Conservation (phyloP, 2,888 invertebrate species). For the Andrena chrysosceles region DNA sequence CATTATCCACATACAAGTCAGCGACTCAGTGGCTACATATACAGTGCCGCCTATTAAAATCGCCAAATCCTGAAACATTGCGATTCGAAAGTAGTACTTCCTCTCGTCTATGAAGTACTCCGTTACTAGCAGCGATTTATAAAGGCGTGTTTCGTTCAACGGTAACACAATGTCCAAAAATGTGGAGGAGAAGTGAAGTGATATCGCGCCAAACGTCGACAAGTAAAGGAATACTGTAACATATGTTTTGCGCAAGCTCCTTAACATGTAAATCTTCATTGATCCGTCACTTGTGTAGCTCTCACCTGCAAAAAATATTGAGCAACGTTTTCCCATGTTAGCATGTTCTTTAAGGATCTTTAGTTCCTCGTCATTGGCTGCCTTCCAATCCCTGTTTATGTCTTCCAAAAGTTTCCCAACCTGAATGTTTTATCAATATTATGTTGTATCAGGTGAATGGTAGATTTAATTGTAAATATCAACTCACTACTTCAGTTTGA, state of each 20-base stretch:
- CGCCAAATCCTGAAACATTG: background rate
- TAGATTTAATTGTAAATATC: background rate
- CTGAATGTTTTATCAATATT: background rate
- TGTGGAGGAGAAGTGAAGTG: background rate
- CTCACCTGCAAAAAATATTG: background rate
- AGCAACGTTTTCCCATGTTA: background rate
- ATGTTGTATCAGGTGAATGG: background rate
- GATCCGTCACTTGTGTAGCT: background rate
- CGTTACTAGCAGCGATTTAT: background rate
- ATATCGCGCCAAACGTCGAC: background rate
- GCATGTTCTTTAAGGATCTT: background rate
- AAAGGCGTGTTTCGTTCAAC: conserved; percentile 11
- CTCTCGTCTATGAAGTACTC: conserved; percentile 16
- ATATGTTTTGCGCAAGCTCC: background rate
- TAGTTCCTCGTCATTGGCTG: background rate
- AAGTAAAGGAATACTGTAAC: conserved; percentile 8
- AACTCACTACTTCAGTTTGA: background rate
- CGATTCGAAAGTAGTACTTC: background rate
- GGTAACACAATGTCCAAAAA: conserved; percentile 9
- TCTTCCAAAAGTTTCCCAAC: background rate
- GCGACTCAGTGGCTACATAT: background rate
- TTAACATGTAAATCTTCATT: background rate
- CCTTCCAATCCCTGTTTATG: background rate
- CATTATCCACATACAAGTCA: background rate
- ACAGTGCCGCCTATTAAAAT: background rate